phyloP scores from a whole-genome alignment of 2,797 vertebrate species.

The Serranus cabrilla region DNA sequence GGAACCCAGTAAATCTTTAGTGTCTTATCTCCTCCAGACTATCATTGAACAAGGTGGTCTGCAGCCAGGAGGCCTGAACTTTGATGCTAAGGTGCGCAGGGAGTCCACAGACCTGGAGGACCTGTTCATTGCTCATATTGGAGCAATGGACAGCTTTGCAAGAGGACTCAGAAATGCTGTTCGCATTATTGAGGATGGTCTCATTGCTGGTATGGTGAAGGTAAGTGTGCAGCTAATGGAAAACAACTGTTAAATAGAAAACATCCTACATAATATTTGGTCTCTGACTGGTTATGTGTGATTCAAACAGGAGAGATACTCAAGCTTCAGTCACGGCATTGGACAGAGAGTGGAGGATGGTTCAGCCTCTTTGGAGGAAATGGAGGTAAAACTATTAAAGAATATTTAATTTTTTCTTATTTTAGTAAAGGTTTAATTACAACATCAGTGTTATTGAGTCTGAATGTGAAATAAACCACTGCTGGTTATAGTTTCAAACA shows the following conservation, averaged over 20 bases:
- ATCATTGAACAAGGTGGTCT: conserved; percentile 81
- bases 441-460: neutral
- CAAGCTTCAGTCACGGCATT: conserved; percentile 74
- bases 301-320: conserved; percentile 76
- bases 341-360: conserved; percentile 77
- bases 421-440: too few species aligned
- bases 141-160: conserved; percentile 82
- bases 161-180: conserved; percentile 80
- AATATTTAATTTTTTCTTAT: too few species aligned
- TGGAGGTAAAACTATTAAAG: conserved; percentile 72
- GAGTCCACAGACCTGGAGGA: conserved; percentile 83
- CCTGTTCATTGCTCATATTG: conserved; percentile 82
- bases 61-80: conserved; percentile 83
- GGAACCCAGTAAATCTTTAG: neutral
- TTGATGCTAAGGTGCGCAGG: conserved; percentile 81
- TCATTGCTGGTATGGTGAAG: conserved; percentile 75
- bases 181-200: conserved; percentile 74
- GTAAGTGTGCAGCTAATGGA: conserved; percentile 39
- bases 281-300: conserved; percentile 29
- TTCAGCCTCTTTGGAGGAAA: conserved; percentile 76
- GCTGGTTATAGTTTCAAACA: too few species aligned
- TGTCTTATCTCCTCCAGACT: conserved; percentile 57
- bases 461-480: neutral
- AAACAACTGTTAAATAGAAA: neutral
- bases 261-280: neutral